phyloP scores from a whole-genome alignment of 2,888 invertebrate genomes.

The Anodontia alba region DNA sequence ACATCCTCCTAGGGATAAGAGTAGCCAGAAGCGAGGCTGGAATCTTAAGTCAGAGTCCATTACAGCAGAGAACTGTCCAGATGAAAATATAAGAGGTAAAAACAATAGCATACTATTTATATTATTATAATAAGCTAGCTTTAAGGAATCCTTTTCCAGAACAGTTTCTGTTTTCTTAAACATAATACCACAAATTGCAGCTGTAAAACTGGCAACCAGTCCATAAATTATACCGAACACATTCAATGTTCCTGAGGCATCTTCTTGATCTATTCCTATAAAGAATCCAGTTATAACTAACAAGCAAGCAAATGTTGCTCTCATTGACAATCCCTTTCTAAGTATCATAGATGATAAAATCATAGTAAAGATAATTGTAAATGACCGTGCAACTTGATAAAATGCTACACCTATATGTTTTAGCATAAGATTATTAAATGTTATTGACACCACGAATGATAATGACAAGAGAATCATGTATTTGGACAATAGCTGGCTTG shows the following conservation, averaged over 20 bases:
- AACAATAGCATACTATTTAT: conserved; percentile 79
- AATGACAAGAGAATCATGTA: conserved; percentile 78
- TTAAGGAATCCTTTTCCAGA: conserved; percentile 77
- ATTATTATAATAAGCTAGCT: conserved; percentile 81
- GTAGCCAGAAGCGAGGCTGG: conserved; percentile 73
- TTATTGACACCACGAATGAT: conserved; percentile 79
- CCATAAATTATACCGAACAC: conserved; percentile 82
- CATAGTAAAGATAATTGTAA: conserved; percentile 84
- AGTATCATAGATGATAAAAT: conserved; percentile 80
- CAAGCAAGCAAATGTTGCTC: conserved; percentile 76
- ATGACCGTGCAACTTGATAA: conserved; percentile 84
- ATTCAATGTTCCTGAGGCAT: conserved; percentile 79
- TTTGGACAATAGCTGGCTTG: conserved; percentile 59
- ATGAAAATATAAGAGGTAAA: conserved; percentile 77
- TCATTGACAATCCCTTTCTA: conserved; percentile 69
- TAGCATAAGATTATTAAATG: conserved; percentile 84
- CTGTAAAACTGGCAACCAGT: conserved; percentile 81
- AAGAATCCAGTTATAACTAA: conserved; percentile 82
- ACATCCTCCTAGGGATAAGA: conserved; percentile 77
- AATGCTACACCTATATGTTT: conserved; percentile 84
- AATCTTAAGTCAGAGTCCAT: conserved; percentile 60
- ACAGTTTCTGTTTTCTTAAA: conserved; percentile 80
- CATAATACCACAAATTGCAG: conserved; percentile 83
- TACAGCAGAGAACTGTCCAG: conserved; percentile 78
- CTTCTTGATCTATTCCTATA: conserved; percentile 83